Evolutionary conservation across 2,888 invertebrate species (phyloP), one percentile per base, ranked within the genome.

Genomic region (Aquatica leii): DNA sequence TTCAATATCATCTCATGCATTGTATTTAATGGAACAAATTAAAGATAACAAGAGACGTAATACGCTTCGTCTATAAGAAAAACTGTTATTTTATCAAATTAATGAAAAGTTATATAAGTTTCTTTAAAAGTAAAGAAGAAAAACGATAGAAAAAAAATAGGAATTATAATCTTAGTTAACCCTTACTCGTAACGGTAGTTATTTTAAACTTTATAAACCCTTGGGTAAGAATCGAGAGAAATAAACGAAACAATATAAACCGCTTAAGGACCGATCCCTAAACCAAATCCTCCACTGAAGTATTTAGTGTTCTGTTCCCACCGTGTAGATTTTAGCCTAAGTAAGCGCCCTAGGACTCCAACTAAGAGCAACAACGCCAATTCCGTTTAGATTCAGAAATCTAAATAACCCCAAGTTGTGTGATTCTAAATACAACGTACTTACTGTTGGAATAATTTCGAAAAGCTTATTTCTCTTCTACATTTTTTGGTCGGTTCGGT

Each of bases 301-400:
- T 77, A 74, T 78, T 78, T 76, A 78, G 70, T 76, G 77, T 77
- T 78, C 76, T 73, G 75, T 76, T 76, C 67, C 69, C 69, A 74
- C 70, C 72, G 73, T 59, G 65, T 48, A 55, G 62, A 56, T 53
- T 62, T 60, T 66, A 70, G 71, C 75, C 73, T 74, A 75, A 73
- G 74, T 73, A 75, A 75, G 73, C 74, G 74, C 74, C 70, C 63
- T 49, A 55, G 70, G 74, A 71, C 66, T 66, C 71, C 67, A 65
- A 73, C 76, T 77, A 77, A 78, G 77, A 77, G 77, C 77, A 77
- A 78, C 77, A 77, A 74, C 74, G 70, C 73, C 73, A 73, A 74
- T 73, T 75, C 69, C 69, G 73, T 74, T 73, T 74, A 77, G 77
- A 77, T 75, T 76, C 73, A 66, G 73, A 73, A 77, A 77, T 76